Conservation (phyloP, 2,888 invertebrate species). For the Ectemnius lituratus region DNA sequence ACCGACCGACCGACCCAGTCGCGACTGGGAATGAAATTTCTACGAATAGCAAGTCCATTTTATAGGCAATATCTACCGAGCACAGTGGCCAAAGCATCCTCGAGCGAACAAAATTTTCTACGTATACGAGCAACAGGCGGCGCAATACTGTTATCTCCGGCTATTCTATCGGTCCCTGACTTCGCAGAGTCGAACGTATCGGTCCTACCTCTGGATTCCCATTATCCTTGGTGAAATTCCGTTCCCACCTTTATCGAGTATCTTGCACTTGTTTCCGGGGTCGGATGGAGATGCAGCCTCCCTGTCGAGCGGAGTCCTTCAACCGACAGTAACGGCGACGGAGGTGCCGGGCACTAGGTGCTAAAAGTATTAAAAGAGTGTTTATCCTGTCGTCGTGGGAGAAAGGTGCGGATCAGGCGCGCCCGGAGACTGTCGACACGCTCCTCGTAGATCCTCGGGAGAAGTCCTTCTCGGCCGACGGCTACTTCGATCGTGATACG, state of each 20-base stretch:
- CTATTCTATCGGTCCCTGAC: not conserved
- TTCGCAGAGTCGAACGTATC: not conserved
- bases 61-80: no score
- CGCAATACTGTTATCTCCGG: not conserved
- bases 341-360: constrained; percentile 67
- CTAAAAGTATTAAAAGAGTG: constrained; percentile 69
- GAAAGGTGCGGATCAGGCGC: constrained; percentile 57
- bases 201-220: not conserved
- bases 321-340: constrained; percentile 52
- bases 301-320: constrained; percentile 28
- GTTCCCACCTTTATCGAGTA: not conserved
- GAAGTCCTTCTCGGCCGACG: not conserved
- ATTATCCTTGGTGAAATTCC: constrained; percentile 4
- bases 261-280: not conserved
- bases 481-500: constrained; percentile 18
- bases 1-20: not conserved
- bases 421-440: constrained; percentile 54
- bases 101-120: not conserved
- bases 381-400: constrained; percentile 61
- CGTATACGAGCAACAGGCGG: not conserved
- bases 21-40: constrained; percentile 5
- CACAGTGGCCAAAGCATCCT: not conserved
- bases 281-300: constrained; percentile 16
- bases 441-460: constrained; percentile 33
- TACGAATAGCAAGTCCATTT: not conserved